Base-by-base conservation (phyloP, 2,113 vertebrate species). In the Oncorhynchus nerka region DNA sequence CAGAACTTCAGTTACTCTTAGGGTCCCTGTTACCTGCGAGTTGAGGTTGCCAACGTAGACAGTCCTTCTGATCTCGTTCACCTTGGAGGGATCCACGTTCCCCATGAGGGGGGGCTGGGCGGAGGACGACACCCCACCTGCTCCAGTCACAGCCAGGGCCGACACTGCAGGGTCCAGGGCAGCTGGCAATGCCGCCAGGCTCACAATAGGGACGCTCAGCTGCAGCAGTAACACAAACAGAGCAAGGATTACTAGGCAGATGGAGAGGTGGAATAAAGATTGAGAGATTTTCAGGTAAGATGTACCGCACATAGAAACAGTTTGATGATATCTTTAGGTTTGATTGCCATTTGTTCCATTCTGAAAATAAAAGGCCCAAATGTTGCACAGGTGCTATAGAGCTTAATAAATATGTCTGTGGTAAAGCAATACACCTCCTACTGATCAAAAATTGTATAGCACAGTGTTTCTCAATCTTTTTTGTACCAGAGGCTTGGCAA, bases 11-110 rank as follows among this genome's bases (percentile, higher is more conserved):
- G 59, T 5, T n/a, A 55, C 1, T 19, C 12, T 55, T 24, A 28
- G 68, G 45, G 51, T 19, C 51, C 51, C 51, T 16, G n/a, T 24
- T 93, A 98, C 97, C 96, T 98, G 97, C 1, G 97, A 99, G 94
- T 99, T 99, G 83, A 99, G 85, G 90, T 99, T 99, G 91, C 97
- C 97, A 67, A 99, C 97, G 55, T 98, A 99, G 67, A 99, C 95
- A 0, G 97, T 99, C 90, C 97, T 95, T 84, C 97, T 94, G 81
- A 99, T 99, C 90, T 99, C 97, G 81, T 99, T 95, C 59, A 99
- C 93, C 91, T 99, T 99, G 28, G 97, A 95, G 74, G 97, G 97
- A 77, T 99, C 97, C 72, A 99, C 97, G 78, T 99, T 99, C 39
- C 97, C 97, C 93, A 97, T 96, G 83, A 98, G 93, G 2, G 96